phyloP scores from a whole-genome alignment of 2,797 vertebrate genomes.

The Balearica regulorum region DNA sequence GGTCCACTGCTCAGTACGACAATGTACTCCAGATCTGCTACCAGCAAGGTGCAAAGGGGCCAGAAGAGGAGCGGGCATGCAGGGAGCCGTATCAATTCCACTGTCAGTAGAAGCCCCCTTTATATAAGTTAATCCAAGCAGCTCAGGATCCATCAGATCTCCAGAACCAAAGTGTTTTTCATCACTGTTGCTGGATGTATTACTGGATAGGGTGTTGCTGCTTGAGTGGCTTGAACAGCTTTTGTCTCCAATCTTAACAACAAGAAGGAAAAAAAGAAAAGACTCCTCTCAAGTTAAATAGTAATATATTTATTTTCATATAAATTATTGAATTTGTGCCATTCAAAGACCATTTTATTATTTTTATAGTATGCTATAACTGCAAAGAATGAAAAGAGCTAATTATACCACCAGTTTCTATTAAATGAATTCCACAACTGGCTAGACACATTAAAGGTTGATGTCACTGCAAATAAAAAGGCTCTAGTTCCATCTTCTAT shows the following conservation, averaged over 20 bases:
- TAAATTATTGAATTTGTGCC: background rate
- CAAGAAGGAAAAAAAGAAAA: background rate
- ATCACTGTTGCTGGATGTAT: slow-evolving; percentile 93
- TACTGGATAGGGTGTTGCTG: slow-evolving; percentile 94
- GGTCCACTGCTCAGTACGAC: slow-evolving; percentile 78
- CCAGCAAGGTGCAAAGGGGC: slow-evolving; percentile 72
- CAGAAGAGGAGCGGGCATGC: slow-evolving; percentile 76
- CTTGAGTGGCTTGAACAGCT: slow-evolving; percentile 92
- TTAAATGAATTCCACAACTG: slow-evolving; percentile 28
- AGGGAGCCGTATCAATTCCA: slow-evolving; percentile 92
- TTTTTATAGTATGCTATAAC: background rate
- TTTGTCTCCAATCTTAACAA: slow-evolving; percentile 85
- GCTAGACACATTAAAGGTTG: slow-evolving; percentile 20
- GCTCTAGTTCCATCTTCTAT: background rate
- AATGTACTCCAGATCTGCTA: slow-evolving; percentile 68
- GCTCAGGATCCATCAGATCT: slow-evolving; percentile 92
- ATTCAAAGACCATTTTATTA: background rate
- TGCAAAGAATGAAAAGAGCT: background rate
- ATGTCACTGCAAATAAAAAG: slow-evolving; percentile 13
- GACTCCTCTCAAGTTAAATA: background rate
- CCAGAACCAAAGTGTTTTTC: slow-evolving; percentile 93
- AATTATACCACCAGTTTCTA: slow-evolving; percentile 14
- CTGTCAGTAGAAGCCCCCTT: slow-evolving; percentile 96
- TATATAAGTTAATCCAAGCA: slow-evolving; percentile 90
- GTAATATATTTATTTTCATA: background rate